Base-by-base conservation (phyloP, 2,888 invertebrate genomes). In the Lasius fuliginosus region DNA sequence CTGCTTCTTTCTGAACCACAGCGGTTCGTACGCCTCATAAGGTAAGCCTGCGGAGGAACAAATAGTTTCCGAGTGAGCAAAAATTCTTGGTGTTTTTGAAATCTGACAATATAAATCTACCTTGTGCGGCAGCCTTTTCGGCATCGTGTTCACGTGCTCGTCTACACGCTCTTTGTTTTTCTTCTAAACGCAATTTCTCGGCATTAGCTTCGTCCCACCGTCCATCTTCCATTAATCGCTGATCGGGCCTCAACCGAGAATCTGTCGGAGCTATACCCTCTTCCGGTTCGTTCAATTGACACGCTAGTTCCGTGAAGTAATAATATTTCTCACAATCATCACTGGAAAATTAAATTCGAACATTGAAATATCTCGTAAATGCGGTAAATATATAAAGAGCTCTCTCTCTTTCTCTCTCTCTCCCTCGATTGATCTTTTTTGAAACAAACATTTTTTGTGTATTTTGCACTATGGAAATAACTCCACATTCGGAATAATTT, bases 231-330 rank as follows among this genome's bases (percentile, higher is more conserved):
- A 99, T 99, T 91, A 99, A 96, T 75, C 99, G 97, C 95, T 99
- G 99, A 96, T 99, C 99, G 84, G 99, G 99, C 82, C 99, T 96
- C 76, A 96, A 95, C 49, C 99, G 97, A 76, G 98, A 97, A 96
- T 99, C 99, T 0, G 99, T 99, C 12, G 99, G 99, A 74, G 99
- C 99, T 42, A 99, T 97, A 86, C 97, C 98, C 6, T 97, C 97
- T 95, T 99, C 99, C 67, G 96, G 96, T 95, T 99, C 99, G 95
- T 99, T 99, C 92, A 99, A 96, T 95, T 99, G 99, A 94, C 99
- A 98, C 79, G 99, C 99, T 92, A 99, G 96, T 94, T 97, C 96
- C 68, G 99, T 99, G 95, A 99, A 99, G 95, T 98, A 97, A 96
- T 99, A 99, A 96, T 97, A 98, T 93, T 96, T 96, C 88, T 97